phyloP scores from a whole-genome alignment of 2,113 vertebrate genomes.

The Zosterops japonicus region DNA sequence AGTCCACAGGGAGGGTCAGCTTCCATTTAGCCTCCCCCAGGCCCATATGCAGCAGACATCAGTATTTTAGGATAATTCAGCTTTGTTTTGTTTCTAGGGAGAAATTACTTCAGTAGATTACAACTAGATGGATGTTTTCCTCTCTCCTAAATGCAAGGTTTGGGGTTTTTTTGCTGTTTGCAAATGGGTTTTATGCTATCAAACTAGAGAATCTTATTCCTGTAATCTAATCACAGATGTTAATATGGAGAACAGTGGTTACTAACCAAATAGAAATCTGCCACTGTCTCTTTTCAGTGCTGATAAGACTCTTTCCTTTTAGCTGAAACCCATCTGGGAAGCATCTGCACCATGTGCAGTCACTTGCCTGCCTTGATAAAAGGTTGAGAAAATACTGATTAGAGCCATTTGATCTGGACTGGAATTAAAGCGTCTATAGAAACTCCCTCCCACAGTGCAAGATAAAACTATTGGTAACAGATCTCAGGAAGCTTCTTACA shows the following conservation, averaged over 20 bases:
- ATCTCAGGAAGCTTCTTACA: background rate
- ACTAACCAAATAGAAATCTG: background rate
- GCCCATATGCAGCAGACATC: background rate
- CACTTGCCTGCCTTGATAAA: background rate
- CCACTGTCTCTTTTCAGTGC: background rate
- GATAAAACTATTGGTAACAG: background rate
- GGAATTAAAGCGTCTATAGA: background rate
- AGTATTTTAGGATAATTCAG: background rate
- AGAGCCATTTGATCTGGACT: background rate
- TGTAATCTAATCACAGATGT: background rate
- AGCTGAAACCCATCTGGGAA: background rate
- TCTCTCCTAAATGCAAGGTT: background rate
- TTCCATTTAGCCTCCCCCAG: background rate
- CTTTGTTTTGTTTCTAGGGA: background rate
- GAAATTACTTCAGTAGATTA: background rate
- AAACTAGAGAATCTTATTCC: background rate
- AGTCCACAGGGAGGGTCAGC: background rate
- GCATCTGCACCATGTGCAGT: rapidly evolving
- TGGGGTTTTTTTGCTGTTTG: background rate
- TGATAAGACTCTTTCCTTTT: background rate
- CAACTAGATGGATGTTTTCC: background rate
- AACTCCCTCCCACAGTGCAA: background rate
- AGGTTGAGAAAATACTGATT: background rate
- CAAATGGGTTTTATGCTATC: background rate
- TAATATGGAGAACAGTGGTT: background rate